phyloP scores from a whole-genome alignment of 2,113 vertebrate species.

The Microtus ochrogaster region DNA sequence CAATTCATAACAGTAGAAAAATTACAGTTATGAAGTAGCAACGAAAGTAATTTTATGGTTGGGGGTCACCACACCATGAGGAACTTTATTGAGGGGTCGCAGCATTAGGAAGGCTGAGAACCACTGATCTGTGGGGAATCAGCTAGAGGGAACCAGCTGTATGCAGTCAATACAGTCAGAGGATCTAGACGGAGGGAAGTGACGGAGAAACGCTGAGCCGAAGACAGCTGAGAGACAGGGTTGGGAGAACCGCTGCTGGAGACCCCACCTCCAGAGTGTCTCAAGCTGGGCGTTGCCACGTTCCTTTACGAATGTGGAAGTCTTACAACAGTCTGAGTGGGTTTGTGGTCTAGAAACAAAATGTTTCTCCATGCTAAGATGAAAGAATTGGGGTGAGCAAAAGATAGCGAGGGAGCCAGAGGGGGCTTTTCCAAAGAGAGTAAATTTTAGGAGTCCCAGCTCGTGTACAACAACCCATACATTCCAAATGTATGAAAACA shows the following conservation, averaged over 20 bases:
- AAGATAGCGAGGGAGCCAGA: not conserved
- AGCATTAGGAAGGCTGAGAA: not conserved
- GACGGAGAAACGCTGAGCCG: not conserved
- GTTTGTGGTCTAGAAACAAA: not conserved
- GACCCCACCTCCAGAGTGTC: not conserved
- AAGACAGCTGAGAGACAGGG: not conserved
- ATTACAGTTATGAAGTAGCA: not conserved
- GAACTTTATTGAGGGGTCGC: not conserved
- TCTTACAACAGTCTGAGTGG: not conserved
- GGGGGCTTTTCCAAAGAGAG: slow-evolving; percentile 2
- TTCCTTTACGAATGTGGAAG: not conserved
- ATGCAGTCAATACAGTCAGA: not conserved
- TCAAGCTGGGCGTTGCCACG: not conserved
- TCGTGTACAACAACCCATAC: not conserved
- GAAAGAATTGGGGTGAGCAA: not conserved
- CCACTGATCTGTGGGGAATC: not conserved
- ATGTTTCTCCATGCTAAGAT: not conserved
- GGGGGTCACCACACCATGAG: not conserved
- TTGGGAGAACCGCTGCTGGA: not conserved
- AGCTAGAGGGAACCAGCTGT: not conserved
- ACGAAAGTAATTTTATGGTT: not conserved
- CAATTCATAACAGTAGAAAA: not conserved
- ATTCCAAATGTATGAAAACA: not conserved
- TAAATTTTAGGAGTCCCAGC: not conserved
- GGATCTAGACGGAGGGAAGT: not conserved